Conservation (phyloP, 30 jellyfish, hydroid and myxozoan species). For the Chrysaora quinquecirrha region DNA sequence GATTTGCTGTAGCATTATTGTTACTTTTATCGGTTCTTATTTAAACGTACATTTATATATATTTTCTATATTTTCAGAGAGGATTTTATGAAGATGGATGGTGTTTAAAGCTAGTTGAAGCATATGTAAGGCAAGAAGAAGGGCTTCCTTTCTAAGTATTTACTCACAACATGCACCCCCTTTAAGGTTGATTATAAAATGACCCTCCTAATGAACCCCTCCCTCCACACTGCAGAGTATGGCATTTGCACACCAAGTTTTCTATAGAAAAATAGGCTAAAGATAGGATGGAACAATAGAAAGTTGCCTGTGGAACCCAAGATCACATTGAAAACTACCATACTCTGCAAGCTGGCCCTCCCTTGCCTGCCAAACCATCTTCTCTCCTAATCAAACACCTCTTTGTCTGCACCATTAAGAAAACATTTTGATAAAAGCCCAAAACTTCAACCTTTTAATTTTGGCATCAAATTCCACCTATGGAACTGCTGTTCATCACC, state of each 20-base stretch:
- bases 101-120: constrained; percentile 61
- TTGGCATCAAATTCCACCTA: background rate
- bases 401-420: too few relatives aligned
- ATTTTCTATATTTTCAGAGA: constrained; percentile 24
- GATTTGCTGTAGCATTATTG: background rate
- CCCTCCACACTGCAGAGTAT: background rate
- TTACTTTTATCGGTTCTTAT: background rate
- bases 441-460: background rate
- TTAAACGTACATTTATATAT: background rate
- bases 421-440: too few relatives aligned
- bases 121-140: constrained; percentile 52
- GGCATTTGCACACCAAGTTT: too few relatives aligned
- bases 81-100: constrained; percentile 75
- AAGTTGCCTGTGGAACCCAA: too few relatives aligned
- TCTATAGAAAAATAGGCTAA: too few relatives aligned
- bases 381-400: too few relatives aligned
- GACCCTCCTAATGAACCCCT: background rate
- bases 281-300: too few relatives aligned
- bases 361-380: too few relatives aligned
- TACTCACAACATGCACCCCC: background rate
- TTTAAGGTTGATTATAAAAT: background rate
- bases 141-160: background rate
- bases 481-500: background rate
- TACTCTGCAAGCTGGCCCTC: too few relatives aligned
- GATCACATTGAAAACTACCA: too few relatives aligned